Evolutionary conservation across 2,888 invertebrate species (phyloP).

Genomic region (Rhyacophila evoluta): DNA sequence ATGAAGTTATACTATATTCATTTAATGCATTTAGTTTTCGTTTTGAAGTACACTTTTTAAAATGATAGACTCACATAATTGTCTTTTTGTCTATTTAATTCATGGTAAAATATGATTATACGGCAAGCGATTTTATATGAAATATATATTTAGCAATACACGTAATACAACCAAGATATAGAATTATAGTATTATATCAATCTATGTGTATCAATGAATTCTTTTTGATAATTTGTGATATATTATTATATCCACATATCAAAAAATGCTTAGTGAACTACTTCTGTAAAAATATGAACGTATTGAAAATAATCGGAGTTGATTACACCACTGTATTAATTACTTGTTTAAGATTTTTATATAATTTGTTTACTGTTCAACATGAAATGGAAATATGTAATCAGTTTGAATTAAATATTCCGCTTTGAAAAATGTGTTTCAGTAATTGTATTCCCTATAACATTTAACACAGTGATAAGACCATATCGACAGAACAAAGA

Average conservation of each 20-base stretch:
- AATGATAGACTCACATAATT: not conserved
- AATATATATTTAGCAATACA: constrained; percentile 18
- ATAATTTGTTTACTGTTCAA: constrained; percentile 24
- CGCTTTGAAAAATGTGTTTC: not conserved
- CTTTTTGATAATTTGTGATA: constrained; percentile 14
- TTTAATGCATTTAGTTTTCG: too few species aligned
- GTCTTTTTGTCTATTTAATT: not conserved
- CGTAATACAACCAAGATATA: constrained; percentile 9
- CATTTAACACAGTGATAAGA: too few species aligned
- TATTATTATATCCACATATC: constrained; percentile 18
- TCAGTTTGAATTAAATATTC: constrained; percentile 22
- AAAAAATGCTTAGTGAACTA: constrained; percentile 4
- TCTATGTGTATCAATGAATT: constrained; percentile 2
- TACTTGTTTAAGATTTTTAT: constrained; percentile 24
- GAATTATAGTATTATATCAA: constrained; percentile 14
- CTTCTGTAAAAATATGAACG: constrained; percentile 16
- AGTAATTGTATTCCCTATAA: not conserved
- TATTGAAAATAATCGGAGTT: constrained; percentile 14
- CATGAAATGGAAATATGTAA: constrained; percentile 24
- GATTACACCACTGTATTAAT: constrained; percentile 16
- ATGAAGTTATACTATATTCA: too few species aligned
- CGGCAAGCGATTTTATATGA: constrained; percentile 4
- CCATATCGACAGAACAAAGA: too few species aligned
- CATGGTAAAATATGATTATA: not conserved
- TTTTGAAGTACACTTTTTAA: too few species aligned